Evolutionary conservation across 2,113 vertebrate genomes (phyloP).

Genomic region (Elephas maximus): DNA sequence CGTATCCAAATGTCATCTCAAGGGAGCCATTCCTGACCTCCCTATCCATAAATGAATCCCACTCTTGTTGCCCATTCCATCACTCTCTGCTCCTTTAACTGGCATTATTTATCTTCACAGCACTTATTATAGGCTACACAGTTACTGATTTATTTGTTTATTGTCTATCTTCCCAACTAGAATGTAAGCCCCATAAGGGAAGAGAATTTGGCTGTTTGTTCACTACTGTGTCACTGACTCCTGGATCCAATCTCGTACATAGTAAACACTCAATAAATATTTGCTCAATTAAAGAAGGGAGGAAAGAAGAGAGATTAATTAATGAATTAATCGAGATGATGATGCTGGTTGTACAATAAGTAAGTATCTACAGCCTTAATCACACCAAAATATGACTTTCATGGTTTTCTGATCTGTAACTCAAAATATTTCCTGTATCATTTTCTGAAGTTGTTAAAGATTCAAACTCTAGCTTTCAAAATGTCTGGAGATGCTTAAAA

Average conservation of each 20-base stretch:
- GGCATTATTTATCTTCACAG: background rate
- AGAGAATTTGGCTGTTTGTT: background rate
- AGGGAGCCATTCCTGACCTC: background rate
- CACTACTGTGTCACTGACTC: background rate
- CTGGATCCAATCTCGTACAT: background rate
- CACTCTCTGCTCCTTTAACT: background rate
- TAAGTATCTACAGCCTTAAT: background rate
- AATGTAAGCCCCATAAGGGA: background rate
- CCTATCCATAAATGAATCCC: background rate
- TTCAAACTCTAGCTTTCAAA: background rate
- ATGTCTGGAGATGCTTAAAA: too few species aligned
- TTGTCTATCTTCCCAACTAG: background rate
- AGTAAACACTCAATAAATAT: background rate
- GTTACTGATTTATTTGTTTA: background rate
- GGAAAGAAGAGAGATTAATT: background rate
- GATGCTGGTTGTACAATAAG: background rate
- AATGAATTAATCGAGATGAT: background rate
- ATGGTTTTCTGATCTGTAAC: background rate
- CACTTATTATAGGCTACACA: background rate
- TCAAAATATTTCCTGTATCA: background rate
- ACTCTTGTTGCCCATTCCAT: background rate
- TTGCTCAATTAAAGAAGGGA: background rate
- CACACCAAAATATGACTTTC: background rate
- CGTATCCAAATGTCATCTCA: background rate
- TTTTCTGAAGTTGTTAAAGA: background rate